Conservation (phyloP, 2,888 invertebrate genomes). For the Thysanoteuthis rhombus region DNA sequence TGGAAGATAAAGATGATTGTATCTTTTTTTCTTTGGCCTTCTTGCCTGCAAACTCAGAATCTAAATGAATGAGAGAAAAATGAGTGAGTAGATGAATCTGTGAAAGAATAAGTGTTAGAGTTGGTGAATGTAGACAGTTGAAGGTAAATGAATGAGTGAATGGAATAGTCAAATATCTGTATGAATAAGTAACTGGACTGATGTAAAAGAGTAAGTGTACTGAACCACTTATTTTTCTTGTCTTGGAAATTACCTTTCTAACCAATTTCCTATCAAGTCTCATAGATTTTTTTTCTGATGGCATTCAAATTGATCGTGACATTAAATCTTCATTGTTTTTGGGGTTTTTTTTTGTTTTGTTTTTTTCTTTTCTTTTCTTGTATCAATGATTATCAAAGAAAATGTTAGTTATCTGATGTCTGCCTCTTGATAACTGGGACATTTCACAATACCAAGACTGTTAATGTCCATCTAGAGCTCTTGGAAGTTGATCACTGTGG, state of each 20-base stretch:
- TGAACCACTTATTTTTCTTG: not conserved
- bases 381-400: not conserved
- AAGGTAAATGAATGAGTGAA: not conserved
- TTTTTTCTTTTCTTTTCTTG: too few relatives aligned
- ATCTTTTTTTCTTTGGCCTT: not conserved
- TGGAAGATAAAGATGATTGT: not conserved
- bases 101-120: not conserved
- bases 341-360: too few relatives aligned
- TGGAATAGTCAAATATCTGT: not conserved
- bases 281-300: not conserved
- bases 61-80: not conserved
- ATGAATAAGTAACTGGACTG: not conserved
- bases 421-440: not conserved
- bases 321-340: too few relatives aligned
- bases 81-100: not conserved
- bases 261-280: not conserved
- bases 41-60: not conserved
- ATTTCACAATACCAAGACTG: too few relatives aligned
- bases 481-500: too few relatives aligned
- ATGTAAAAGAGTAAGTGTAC: not conserved
- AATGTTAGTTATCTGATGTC: not conserved
- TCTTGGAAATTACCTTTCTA: not conserved
- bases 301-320: not conserved
- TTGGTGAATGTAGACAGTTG: not conserved
- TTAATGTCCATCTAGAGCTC: too few relatives aligned